Evolutionary conservation across 2,797 vertebrate species (phyloP).

Genomic region (Cuniculus paca): DNA sequence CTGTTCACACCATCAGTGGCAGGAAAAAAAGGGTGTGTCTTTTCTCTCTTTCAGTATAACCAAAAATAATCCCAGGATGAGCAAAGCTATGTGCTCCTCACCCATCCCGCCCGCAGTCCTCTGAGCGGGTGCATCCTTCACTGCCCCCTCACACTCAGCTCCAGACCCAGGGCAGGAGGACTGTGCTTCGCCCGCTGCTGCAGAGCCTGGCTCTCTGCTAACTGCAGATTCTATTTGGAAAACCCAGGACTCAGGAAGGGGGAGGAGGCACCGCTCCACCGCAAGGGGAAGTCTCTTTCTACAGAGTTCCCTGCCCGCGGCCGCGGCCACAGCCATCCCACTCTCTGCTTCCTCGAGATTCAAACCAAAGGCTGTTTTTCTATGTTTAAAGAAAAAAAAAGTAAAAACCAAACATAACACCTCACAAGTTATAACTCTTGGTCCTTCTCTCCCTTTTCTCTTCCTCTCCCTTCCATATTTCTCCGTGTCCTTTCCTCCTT

Average conservation of each 20-base stretch:
- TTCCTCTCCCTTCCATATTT: constrained; percentile 51
- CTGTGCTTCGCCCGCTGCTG: constrained; percentile 8
- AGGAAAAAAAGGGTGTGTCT: constrained; percentile 70
- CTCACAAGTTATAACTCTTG: constrained; percentile 85
- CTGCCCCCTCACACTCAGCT: constrained; percentile 52
- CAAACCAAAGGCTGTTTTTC: constrained; percentile 90
- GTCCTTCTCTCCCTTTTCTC: constrained; percentile 66
- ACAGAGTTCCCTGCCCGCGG: constrained; percentile 58
- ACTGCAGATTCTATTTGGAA: neutral
- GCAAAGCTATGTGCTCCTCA: constrained; percentile 25
- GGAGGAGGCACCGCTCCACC: constrained; percentile 61
- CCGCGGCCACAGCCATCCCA: constrained; percentile 74
- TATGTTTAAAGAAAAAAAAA: constrained; percentile 83
- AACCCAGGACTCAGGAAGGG: constrained; percentile 13
- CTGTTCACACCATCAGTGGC: constrained; percentile 56
- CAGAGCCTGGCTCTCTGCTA: constrained; percentile 60
- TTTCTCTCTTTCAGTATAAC: constrained; percentile 81
- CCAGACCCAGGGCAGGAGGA: constrained; percentile 55
- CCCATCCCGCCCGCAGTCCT: constrained; percentile 13
- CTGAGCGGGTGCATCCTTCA: constrained; percentile 29
- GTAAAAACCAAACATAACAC: constrained; percentile 85
- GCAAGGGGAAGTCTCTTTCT: constrained; percentile 52
- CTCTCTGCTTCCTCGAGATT: constrained; percentile 84
- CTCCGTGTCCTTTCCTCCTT: constrained; percentile 70
- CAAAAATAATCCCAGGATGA: constrained; percentile 81